Evolutionary conservation across 2,113 vertebrate genomes (phyloP).

Genomic region (Polypterus senegalus): DNA sequence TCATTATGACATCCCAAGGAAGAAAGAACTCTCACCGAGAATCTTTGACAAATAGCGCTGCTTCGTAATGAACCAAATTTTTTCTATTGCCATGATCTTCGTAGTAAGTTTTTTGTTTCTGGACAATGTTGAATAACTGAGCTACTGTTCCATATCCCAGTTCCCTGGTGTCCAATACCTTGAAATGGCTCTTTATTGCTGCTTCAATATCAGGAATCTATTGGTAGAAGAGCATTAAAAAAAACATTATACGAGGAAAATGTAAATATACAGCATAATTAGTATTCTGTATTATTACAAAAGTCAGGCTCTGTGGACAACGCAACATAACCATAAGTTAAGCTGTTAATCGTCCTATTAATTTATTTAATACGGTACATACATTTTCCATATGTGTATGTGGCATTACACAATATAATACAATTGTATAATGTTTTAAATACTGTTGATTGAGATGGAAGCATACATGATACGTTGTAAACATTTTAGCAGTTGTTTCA

Average conservation of each 20-base stretch:
- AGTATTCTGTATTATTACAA: too few relatives aligned
- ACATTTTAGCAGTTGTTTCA: too few relatives aligned
- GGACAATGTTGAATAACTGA: constrained; percentile 33
- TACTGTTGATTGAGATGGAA: too few relatives aligned
- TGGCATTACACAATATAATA: too few relatives aligned
- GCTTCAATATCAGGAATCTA: constrained; percentile 44
- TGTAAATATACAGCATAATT: not conserved
- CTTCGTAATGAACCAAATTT: constrained; percentile 42
- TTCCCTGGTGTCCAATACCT: constrained; percentile 42
- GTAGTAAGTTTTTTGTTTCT: constrained; percentile 30
- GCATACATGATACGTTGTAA: too few relatives aligned
- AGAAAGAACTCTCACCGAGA: constrained; percentile 22
- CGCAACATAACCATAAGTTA: too few relatives aligned
- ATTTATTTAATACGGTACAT: too few relatives aligned
- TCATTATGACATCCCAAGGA: not conserved
- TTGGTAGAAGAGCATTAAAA: not conserved
- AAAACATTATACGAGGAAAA: constrained; percentile 1
- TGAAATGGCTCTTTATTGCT: constrained; percentile 46
- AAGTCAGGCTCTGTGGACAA: too few relatives aligned
- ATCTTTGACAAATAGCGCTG: constrained; percentile 40
- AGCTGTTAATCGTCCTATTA: too few relatives aligned
- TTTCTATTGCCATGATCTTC: constrained; percentile 16
- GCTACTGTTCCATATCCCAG: constrained; percentile 45
- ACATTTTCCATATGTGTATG: too few relatives aligned
- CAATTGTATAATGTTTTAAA: too few relatives aligned